These are phyloP conservation scores for Arctocebus calabarensis DNA, from an alignment of 2,797 vertebrate species.

Conservation along the genomic window DNA sequence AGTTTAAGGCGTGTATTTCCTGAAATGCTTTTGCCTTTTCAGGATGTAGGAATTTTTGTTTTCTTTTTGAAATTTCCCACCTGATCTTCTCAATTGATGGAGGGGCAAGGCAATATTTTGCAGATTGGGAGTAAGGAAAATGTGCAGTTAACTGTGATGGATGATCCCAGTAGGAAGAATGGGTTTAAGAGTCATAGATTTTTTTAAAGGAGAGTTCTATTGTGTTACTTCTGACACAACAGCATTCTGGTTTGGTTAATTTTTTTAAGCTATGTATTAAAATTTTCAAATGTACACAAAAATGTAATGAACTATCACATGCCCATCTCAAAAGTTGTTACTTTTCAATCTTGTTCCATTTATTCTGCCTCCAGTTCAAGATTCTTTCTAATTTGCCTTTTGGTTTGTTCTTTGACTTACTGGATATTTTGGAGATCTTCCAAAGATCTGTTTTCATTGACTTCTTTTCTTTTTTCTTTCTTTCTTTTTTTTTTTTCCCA, in stretches of 20 bases:
- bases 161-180: constrained; percentile 7
- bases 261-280: background rate
- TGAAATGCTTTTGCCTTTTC: background rate
- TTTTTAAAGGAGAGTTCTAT: background rate
- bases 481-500: too few species aligned
- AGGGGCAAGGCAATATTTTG: constrained; percentile 8
- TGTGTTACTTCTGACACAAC: constrained; percentile 26
- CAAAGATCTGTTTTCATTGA: constrained; percentile 8
- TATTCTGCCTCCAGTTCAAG: constrained; percentile 4
- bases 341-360: background rate
- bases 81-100: constrained; percentile 36
- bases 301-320: background rate
- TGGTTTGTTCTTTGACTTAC: background rate
- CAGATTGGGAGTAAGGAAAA: constrained; percentile 13
- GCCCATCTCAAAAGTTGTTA: background rate
- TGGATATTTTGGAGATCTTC: background rate
- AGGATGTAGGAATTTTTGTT: constrained; percentile 35
- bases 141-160: background rate
- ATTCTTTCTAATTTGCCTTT: constrained; percentile 25
- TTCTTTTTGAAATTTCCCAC: constrained; percentile 45
- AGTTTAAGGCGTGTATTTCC: constrained; percentile 57
- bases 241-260: background rate
- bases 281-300: constrained; percentile 31
- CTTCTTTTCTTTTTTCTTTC: background rate
- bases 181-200: background rate